phyloP scores from a whole-genome alignment of 2,113 vertebrate species.

The Emydocephalus ijimae region DNA sequence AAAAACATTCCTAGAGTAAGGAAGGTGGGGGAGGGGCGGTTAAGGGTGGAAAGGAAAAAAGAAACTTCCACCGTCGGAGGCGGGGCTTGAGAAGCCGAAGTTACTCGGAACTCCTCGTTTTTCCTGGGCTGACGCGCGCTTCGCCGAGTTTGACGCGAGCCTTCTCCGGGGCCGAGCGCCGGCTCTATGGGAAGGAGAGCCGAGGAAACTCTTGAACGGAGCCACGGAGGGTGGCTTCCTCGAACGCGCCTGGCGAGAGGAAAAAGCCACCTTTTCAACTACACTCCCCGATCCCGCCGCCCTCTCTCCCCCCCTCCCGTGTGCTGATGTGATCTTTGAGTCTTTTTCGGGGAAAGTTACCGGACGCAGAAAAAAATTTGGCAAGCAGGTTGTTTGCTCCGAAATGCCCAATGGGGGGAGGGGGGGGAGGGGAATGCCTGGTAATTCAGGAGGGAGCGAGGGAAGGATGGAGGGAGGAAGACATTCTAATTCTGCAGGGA shows the following conservation, averaged over 20 bases:
- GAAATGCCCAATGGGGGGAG: not conserved
- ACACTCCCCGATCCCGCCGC: not conserved
- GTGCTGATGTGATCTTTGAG: not conserved
- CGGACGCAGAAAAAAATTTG: not conserved
- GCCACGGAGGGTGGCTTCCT: not conserved
- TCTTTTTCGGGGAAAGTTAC: not conserved
- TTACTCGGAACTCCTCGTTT: not conserved
- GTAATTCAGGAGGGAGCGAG: not conserved
- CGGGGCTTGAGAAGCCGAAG: not conserved
- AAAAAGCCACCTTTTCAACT: not conserved
- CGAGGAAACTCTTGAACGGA: not conserved
- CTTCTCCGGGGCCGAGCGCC: not conserved
- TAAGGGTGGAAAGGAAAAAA: not conserved
- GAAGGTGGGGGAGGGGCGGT: not conserved
- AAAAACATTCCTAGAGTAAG: not conserved
- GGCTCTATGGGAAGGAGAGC: not conserved
- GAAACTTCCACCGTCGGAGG: not conserved
- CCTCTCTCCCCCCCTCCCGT: rapidly evolving
- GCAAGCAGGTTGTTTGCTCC: not conserved
- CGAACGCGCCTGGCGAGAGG: not conserved
- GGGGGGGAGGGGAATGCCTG: not conserved
- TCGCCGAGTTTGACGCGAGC: not conserved
- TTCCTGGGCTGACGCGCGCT: rapidly evolving
- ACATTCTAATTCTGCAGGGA: not conserved
- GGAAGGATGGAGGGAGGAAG: rapidly evolving